Evolutionary conservation across 92 coral and sea anemone genomes (phyloP), one percentile per base, ranked within the genome.

Genomic region (Metridium senile): DNA sequence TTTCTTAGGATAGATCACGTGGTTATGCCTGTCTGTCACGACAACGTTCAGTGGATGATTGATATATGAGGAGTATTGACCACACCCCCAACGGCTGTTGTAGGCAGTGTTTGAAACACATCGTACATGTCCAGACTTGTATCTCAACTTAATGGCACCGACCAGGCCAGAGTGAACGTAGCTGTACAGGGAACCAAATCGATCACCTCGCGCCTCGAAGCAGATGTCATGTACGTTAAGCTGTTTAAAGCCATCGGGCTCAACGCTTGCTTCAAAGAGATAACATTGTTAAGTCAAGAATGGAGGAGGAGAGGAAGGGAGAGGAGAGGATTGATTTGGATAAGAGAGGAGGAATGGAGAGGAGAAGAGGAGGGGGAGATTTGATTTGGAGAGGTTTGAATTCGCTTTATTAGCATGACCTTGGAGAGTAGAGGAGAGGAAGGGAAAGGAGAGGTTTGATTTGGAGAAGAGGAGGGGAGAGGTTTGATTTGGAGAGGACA

Each of bases 11-110:
- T 39, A 39, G 49, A 39, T 39, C 49, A 39, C 49, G 49, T 39
- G 49, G 13, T 39, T 39, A 39, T 39, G 49, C 13, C 49, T 39
- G 49, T 39, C 49, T 39, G 49, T 39, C 49, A 39, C 49, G 13
- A 39, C 67, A 27, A 89, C 89, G 52, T 89, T 89, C 61, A 89
- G 34, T 8, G 93, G 93, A 49, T 64, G 31, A 7, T 79, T 64
- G 25, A 31, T 62, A n/a, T 76, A 74, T 22, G 53, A 9, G 4
- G 34, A 21, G 74, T 72, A 76, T 34, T 75, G 81, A 68, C 82
- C 81, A 21, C 93, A 89, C 16, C 93, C 93, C 93, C 93, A 89
- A n/a, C 82, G 82, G 43, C 93, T 89, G 84, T 89, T 68, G 68
- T 81, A 81, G 0, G 89, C 87, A 13, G 82, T 81, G 71, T 89